phyloP scores from a whole-genome alignment of 1,140 invertebrate species.

The Globodera rostochiensis region DNA sequence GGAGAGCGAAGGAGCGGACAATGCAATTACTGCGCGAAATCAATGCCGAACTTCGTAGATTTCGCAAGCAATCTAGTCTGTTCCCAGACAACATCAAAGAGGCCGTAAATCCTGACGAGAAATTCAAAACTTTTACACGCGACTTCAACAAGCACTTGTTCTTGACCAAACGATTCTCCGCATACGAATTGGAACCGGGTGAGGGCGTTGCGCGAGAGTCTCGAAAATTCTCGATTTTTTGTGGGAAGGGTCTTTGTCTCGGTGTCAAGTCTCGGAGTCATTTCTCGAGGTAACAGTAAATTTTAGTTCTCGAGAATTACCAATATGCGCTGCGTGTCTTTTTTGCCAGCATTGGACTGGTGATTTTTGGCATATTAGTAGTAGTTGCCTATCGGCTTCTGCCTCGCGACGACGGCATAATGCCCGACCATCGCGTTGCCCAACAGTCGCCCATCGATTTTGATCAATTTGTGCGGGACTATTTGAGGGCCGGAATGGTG shows the following conservation, averaged over 20 bases:
- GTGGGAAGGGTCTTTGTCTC: too few species aligned
- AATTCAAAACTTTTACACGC: background rate
- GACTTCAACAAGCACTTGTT: background rate
- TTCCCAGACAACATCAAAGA: background rate
- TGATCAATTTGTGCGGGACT: background rate
- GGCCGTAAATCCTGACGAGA: background rate
- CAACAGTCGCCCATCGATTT: background rate
- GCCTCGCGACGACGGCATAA: background rate
- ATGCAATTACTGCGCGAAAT: background rate
- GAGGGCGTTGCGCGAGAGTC: background rate
- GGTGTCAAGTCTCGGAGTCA: too few species aligned
- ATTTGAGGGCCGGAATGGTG: background rate
- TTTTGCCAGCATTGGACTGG: background rate
- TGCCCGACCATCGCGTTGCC: background rate
- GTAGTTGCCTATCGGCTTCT: background rate
- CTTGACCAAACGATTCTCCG: background rate
- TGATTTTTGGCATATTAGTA: background rate
- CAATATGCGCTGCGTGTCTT: background rate
- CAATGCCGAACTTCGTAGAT: background rate
- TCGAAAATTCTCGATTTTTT: too few species aligned
- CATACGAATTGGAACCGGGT: background rate
- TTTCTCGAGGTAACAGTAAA: too few species aligned
- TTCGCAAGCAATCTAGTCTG: background rate
- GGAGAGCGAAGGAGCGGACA: background rate
- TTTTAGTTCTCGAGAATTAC: too few species aligned